Base-by-base conservation (phyloP, 2,888 invertebrate species). In the Cistogaster globosa region DNA sequence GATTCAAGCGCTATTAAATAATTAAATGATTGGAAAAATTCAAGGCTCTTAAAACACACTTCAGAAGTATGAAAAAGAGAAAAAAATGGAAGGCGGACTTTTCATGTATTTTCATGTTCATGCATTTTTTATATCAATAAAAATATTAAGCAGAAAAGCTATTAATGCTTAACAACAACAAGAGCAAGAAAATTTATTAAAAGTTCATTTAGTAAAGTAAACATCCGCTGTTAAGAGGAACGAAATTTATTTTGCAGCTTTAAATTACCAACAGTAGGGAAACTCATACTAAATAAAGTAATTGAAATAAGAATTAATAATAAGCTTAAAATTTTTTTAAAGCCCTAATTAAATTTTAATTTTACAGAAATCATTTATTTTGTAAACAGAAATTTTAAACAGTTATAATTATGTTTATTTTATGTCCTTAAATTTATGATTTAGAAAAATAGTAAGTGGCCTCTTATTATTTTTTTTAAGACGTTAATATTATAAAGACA, bases 21-120 rank as follows among this genome's bases (percentile, higher is more conserved):
- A 85, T 85, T 85, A 85, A 85, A 65, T 78, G 82, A 82, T 85
- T 82, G 85, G 78, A 85, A 85, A 74, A 63, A 85, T 78, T 85
- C 78, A 85, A 85, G 85, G 65, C 69, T 82, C 74, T 78, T 71
- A 65, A 38, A 69, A 57, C 26, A 16, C 68, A 62, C 68, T 81
- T 68, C 12, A 84, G 74, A 51, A n/a, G 18, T 26, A 26, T 26
- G 26, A 58, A 65, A 20, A 36, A 32, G 6, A 18, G 9, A 18
- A 7, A 32, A 53, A 71, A 63, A 20, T 18, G 16, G 48, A 20
- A 45, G 58, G 8, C 20, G 45, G 20, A 57, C 45, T 75, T 45
- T 80, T 58, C 16, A 45, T 53, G 51, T 53, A 53, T 53, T 42
- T 78, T 60, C 38, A 38, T 58, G 20, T 62, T 6, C 51, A 11